Base-by-base conservation (phyloP, 2,888 invertebrate species). In the Pammene aurita region DNA sequence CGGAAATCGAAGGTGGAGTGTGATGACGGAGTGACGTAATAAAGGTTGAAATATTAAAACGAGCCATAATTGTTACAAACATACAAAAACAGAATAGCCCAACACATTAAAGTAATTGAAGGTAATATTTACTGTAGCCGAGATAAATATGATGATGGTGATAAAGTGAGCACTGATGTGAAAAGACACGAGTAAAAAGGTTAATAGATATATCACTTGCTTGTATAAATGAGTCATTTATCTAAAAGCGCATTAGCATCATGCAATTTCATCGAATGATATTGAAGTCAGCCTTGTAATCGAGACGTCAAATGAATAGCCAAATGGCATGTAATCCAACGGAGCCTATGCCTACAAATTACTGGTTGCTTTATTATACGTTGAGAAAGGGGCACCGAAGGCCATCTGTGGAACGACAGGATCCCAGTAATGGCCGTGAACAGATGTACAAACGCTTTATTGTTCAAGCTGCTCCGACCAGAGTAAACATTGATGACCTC, bases 381-480 rank as follows among this genome's bases (percentile, higher is more conserved):
- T 74, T 73, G 73, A 64, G 67, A 74, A 73, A 77, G 71, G 72
- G 71, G 58, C 72, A 75, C 75, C 74, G 75, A 71, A 66, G 71
- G 75, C 76, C 82, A 82, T 82, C 79, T 83, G 83, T 77, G 76
- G 73, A 71, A 74, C 73, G 74, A 75, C 76, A 76, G 73, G 75
- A 75, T 73, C 71, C 70, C 64, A 55, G 72, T 77, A 79, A 82
- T 81, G 80, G 74, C 72, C 57, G 74, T 70, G 82, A 83, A 78
- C 88, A 87, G 86, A 87, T 87, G 87, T 83, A 80, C 80, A 77
- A 79, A 80, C 80, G 73, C 80, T 63, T 80, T 78, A 77, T 79
- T 75, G 74, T 74, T 72, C 60, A 54, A 69, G 69, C 64, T 68
- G 68, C 38, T 65, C 54, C 64, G 65, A 41, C 46, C 55, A 46